Conservation (phyloP, 2,113 vertebrate species). For the Athene noctua region DNA sequence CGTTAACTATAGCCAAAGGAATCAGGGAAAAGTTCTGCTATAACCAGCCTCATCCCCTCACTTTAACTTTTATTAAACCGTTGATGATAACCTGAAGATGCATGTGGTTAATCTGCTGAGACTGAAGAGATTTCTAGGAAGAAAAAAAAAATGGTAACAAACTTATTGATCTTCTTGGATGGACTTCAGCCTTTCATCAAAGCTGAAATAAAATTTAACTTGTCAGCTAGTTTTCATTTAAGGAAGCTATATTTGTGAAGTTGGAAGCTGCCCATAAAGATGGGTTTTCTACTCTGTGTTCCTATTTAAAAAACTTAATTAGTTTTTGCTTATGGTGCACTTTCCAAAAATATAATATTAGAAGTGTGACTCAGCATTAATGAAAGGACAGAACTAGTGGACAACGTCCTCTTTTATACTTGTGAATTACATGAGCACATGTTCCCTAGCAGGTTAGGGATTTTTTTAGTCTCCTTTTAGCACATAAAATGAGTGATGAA, state of each 20-base stretch:
- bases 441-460: not conserved
- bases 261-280: conserved; percentile 39
- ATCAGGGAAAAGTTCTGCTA: rapidly evolving
- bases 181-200: not conserved
- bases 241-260: conserved; percentile 36
- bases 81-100: not conserved
- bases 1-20: rapidly evolving
- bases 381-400: not conserved
- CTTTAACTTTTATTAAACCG: not conserved
- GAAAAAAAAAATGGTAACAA: not conserved
- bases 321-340: not conserved
- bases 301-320: conserved; percentile 22
- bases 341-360: not conserved
- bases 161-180: not conserved
- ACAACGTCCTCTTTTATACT: not conserved
- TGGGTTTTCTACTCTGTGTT: conserved; percentile 54
- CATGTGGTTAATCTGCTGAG: not conserved
- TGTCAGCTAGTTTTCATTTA: conserved; percentile 39
- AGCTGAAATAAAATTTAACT: conserved; percentile 14
- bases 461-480: not conserved
- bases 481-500: not conserved
- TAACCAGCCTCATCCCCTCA: rapidly evolving
- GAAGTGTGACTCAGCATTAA: not conserved
- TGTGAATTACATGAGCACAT: not conserved
- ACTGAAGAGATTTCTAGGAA: not conserved